Evolutionary conservation across 1,140 invertebrate species (phyloP), one percentile per base, ranked within the genome.

Genomic region (Rhysida immarginata): DNA sequence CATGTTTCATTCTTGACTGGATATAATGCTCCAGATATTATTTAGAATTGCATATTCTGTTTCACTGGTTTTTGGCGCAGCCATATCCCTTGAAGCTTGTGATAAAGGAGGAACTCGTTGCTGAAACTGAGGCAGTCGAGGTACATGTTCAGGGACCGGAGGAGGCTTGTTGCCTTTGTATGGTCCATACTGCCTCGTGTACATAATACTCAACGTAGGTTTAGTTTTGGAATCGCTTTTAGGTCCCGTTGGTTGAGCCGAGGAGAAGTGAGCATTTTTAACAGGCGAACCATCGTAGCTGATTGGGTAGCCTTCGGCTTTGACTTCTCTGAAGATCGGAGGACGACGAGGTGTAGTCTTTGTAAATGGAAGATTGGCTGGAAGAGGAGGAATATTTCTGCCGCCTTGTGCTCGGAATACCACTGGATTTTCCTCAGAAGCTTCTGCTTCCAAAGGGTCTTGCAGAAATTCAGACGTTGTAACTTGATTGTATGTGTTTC

Each of bases 21-120:
- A 24, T 3, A 51, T 51, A 8, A 51, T 51, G 26, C 21, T 51
- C 49, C 49, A 51, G 21, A 51, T 25, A 26, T 51, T 51, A 5
- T 27, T 51, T 2, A 51, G 26, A 27, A 51, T 51, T 11, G 3
- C 26, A 26, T 25, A 51, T 26, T 51, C 49, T 27, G 49, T 13
- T 27, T 11, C 13, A 20, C 44, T 46, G 3, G 49, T 25, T 51
- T 25, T 26, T 27, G 49, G 16, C 24, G 26, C 21, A 26, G 49
- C 49, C 13, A 8, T 3, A 20, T 13, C 44, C 3, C 44, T 51
- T 20, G 49, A 26, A n/a, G 24, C 24, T 24, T 27, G 49, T 51
- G 13, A 8, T 51, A 20, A 24, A 3, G 25, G 2, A 5, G 14
- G 23, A n/a, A 23, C 16, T 3, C 20, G 27, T 8, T 2, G 26